Evolutionary conservation across 2,113 vertebrate species (phyloP), one percentile per base, ranked within the genome.

Genomic region (Meriones unguiculatus): DNA sequence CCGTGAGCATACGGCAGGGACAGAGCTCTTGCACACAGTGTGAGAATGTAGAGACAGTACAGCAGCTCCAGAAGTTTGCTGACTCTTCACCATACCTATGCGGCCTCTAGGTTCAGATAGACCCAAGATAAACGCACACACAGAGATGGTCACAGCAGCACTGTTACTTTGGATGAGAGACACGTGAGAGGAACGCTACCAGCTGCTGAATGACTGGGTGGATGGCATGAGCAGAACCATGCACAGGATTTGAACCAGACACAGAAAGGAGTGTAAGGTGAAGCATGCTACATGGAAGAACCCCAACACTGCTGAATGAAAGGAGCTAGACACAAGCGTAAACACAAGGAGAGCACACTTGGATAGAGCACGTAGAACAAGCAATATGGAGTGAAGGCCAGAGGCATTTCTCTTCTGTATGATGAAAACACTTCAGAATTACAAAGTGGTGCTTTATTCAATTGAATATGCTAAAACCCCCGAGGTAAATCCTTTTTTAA

Each of bases 381-480:
- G 20, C 20, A 57, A 5, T 1, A 12, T 0, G 32, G 24, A 65
- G 14, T 65, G 32, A 92, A 11, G n/a, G 30, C 22, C 91, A 88
- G 87, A 0, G 4, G 13, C 41, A 20, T 90, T 95, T 91, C 46
- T 90, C 94, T 93, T 14, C 1, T 22, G 62, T 35, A 2, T 35
- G 12, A 94, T 59, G 20, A 86, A 93, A 92, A 95, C 41, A 32
- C 93, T 92, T 92, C 92, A 69, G 25, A 94, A 67, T 86, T 90
- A 81, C 73, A 80, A 86, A 65, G n/a, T 65, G 76, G 54, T 18
- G 17, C 25, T 57, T 62, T 75, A 5, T 52, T 35, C 30, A 96
- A 77, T 25, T 50, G 54, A 89, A 91, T 87, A 87, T 41, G 65
- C 59, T 46, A 65, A 85, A 82, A 41, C 15, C 30, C 41, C 59